Evolutionary conservation across 2,113 vertebrate species (phyloP), one percentile per base, ranked within the genome.

Genomic region (Chamaea fasciata): DNA sequence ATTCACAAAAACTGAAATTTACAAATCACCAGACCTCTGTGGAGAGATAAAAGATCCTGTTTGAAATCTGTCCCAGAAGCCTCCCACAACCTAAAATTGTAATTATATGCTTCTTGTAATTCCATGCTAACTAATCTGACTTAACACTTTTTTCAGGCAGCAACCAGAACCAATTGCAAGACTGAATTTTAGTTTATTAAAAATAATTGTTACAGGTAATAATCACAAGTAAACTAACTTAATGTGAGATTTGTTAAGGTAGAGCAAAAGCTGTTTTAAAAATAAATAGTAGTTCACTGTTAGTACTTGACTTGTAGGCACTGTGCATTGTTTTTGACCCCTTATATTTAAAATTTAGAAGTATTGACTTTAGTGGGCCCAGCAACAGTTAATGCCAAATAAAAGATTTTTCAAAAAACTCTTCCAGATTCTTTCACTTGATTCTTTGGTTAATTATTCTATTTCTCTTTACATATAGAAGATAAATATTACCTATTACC

Each of bases 11-110:
- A 39, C 24, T 7, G 11, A 79, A 92, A 98, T 98, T 97, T 97
- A 98, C 97, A 98, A 98, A 83, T 74, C 85, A 67, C 98, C 37
- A 52, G 96, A 97, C 77, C 94, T 98, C 62, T 55, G 76, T 11
- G 93, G 91, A 22, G 84, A 95, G 21, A 68, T 87, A 93, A 98
- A 97, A 22, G 52, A 59, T 88, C 97, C 97, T 68, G 94, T 97
- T 65, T 98, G 98, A 88, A 95, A 98, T 96, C 95, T 98, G 87
- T 97, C 97, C 98, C 98, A 98, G 59, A 98, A 97, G 30, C 87
- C 92, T 74, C 98, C 96, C 59, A 97, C 28, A 89, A 97, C 90
- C 98, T 99, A 77, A 68, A 97, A 96, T 39, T 7, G 44, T 47
- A 59, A 71, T 41, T 59, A 63, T 60, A 79, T 82, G 9, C 10